Percentiles rank a stretch among this genome's conserved stretches.
Conservation (phyloP, 2,113 vertebrate species). For the Chloropsis hardwickii region DNA sequence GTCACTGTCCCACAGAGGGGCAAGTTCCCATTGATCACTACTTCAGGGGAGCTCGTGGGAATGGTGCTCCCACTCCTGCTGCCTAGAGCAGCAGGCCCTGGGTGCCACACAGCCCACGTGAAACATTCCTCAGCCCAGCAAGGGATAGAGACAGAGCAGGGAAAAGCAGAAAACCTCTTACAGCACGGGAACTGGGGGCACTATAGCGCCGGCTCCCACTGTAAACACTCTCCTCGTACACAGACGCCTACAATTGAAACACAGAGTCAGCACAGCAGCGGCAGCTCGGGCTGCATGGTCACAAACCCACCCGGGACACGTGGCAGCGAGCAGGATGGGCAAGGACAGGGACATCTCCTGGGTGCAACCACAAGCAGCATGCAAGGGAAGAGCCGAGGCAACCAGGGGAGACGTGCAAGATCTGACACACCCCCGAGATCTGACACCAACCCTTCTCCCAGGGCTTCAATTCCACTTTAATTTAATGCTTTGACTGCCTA, state of each 20-base stretch:
- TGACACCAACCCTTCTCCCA: neutral
- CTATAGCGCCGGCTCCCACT: constrained; percentile 68
- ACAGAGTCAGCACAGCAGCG: constrained; percentile 12
- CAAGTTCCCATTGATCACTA: fast-evolving
- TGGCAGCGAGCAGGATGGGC: neutral
- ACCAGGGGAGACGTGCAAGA: neutral
- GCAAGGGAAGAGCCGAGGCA: neutral
- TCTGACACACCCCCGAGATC: neutral
- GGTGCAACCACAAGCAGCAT: neutral
- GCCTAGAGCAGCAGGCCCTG: neutral
- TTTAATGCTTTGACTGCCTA: neutral
- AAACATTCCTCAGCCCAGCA: neutral
- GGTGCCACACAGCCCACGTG: neutral
- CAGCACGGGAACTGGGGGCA: constrained; percentile 71
- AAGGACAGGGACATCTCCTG: neutral
- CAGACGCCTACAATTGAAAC: constrained; percentile 72
- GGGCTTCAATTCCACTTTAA: fast-evolving
- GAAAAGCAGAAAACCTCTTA: constrained; percentile 71
- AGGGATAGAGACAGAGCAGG: neutral
- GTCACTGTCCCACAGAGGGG: fast-evolving
- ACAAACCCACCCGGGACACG: fast-evolving
- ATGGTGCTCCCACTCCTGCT: neutral
- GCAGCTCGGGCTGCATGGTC: neutral
- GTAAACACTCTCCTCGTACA: constrained; percentile 76
- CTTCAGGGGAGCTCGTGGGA: neutral